A percentile compares a stretch with the other conserved stretches of the same genome.
Conservation (phyloP, 92 coral and sea anemone species). For the Actinernus sp. region DNA sequence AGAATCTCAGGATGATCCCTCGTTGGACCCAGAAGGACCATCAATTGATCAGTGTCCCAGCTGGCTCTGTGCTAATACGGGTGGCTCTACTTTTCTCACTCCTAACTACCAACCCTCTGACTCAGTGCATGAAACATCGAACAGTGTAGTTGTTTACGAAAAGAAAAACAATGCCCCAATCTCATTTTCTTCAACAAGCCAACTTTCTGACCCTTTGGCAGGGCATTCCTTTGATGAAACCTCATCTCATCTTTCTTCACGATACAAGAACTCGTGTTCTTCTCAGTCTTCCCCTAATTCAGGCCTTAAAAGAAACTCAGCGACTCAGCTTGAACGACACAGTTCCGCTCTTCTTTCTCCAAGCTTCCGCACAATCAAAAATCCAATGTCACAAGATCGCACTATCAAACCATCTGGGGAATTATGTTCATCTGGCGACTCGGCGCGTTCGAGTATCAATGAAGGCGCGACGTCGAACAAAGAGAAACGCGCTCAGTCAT, state of each 20-base stretch:
- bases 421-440: conserved; percentile 21
- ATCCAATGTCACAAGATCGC: not conserved
- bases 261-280: conserved; percentile 17
- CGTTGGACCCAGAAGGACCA: conserved; percentile 6
- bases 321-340: not conserved
- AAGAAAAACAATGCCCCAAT: conserved; percentile 12
- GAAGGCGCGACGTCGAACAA: not conserved
- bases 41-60: conserved; percentile 41
- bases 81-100: conserved; percentile 11
- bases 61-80: conserved; percentile 24
- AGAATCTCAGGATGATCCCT: conserved; percentile 29
- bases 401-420: not conserved
- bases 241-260: conserved; percentile 18
- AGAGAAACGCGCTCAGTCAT: not conserved
- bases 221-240: conserved; percentile 1
- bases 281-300: conserved; percentile 12
- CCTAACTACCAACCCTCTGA: conserved; percentile 19
- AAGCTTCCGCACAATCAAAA: conserved; percentile 28
- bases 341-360: conserved; percentile 40
- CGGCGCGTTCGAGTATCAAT: not conserved
- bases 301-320: no score
- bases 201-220: conserved; percentile 2
- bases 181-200: conserved; percentile 8
- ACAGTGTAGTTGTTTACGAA: conserved; percentile 7
- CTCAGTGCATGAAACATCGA: not conserved